phyloP scores from a whole-genome alignment of 2,888 invertebrate genomes.

The Allygus modestus region DNA sequence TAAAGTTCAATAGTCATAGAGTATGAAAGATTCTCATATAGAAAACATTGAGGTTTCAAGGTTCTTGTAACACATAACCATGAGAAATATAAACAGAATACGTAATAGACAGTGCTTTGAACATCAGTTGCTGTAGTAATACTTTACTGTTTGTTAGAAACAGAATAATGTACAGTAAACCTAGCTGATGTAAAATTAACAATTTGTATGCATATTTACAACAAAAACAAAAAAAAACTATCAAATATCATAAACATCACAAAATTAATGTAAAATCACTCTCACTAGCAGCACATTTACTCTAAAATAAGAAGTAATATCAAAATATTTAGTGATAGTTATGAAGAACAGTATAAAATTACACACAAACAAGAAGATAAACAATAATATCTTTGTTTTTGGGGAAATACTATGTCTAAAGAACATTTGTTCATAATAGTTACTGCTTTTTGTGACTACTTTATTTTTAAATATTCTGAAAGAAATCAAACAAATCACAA shows the following conservation, averaged over 20 bases:
- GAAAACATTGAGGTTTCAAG: constrained; percentile 33
- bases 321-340: neutral
- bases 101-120: constrained; percentile 26
- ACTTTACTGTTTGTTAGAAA: neutral
- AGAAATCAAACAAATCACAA: too few species aligned
- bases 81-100: neutral
- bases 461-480: too few species aligned
- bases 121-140: neutral
- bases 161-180: constrained; percentile 28
- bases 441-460: too few species aligned
- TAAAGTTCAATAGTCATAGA: neutral
- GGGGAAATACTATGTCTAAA: too few species aligned
- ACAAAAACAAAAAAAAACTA: too few species aligned
- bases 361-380: too few species aligned
- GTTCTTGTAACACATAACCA: neutral
- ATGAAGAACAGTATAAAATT: neutral
- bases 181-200: constrained; percentile 13
- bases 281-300: constrained; percentile 22
- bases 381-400: too few species aligned
- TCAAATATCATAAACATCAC: neutral
- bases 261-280: constrained; percentile 32
- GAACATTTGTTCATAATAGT: too few species aligned
- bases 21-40: constrained; percentile 14
- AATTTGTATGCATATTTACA: constrained; percentile 26
- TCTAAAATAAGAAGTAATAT: constrained; percentile 10